Evolutionary conservation across 2,888 invertebrate genomes (phyloP), one percentile per base, ranked within the genome.

Genomic region (Conops quadrifasciatus): DNA sequence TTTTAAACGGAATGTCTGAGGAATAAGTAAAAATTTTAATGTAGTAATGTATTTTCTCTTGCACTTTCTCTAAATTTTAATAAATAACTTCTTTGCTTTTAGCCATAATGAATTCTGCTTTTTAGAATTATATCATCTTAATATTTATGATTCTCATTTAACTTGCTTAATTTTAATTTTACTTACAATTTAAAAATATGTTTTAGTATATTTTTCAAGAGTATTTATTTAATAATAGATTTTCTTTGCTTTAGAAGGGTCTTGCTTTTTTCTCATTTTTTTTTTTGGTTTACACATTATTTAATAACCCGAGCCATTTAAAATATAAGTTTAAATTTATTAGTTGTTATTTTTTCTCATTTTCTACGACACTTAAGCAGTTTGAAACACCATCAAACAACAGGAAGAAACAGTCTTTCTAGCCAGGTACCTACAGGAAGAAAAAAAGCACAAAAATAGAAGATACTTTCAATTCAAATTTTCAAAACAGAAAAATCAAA

Each of bases 341-440:
- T 58, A 2, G 26, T 63, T 62, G 21, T 53, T 43, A 19, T 5
- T 47, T 59, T 47, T 63, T 73, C 2, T 70, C 51, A 66, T 71
- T 72, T 63, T 73, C 45, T 74, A 67, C 64, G 67, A 73, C 75
- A 71, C 76, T 81, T 80, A 84, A 75, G 85, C 82, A 80, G 85
- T 84, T 84, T 84, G 85, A 74, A 84, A 84, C 80, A 84, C 84
- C 85, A 84, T 84, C 80, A 84, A 83, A 83, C 85, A 84, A 84
- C 85, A 84, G 80, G 84, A 85, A 82, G 84, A 85, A 82, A 86
- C 86, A 85, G 85, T 85, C 86, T 85, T 85, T 85, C 86, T 83
- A 84, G 83, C 85, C 85, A 85, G 85, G 86, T 85, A 85, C 85
- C 85, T 85, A 76, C 74, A 75, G 75, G 72, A 73, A 68, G 71